Percentiles rank a stretch among this genome's conserved stretches.
phyloP scores from a whole-genome alignment of 1,140 invertebrate species.

The Drosophila bipectinata region DNA sequence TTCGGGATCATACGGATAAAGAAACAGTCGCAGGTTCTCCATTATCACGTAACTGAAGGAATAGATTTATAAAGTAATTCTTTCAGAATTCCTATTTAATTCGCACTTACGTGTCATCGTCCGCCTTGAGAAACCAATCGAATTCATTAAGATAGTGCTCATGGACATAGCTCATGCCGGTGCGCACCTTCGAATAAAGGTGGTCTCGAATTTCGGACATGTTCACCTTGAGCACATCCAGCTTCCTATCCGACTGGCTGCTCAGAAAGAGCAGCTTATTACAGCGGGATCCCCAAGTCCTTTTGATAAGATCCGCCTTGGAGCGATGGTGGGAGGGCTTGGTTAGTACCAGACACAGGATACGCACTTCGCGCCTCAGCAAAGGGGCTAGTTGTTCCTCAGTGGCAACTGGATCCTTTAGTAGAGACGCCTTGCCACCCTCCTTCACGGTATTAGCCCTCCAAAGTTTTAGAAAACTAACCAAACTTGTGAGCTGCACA shows the following conservation, averaged over 20 bases:
- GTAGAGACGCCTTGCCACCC: not conserved
- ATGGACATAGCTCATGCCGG: constrained; percentile 95
- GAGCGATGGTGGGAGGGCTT: constrained; percentile 1
- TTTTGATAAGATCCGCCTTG: constrained; percentile 9
- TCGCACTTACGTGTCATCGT: constrained; percentile 88
- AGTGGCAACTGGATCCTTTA: constrained; percentile 3
- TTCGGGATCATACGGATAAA: constrained; percentile 88
- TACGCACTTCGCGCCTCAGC: constrained; percentile 10
- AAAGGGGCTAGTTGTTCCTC: constrained; percentile 12
- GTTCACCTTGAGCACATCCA: constrained; percentile 88
- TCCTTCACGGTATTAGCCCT: not conserved
- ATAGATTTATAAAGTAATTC: not conserved
- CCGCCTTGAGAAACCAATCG: constrained; percentile 97
- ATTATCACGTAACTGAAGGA: constrained; percentile 91
- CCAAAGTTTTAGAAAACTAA: constrained; percentile 5
- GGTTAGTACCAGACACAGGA: constrained; percentile 28
- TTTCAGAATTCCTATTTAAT: not conserved
- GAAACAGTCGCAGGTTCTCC: constrained; percentile 95
- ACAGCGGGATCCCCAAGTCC: constrained; percentile 96
- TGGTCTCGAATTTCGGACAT: constrained; percentile 93
- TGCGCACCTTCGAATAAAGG: constrained; percentile 96
- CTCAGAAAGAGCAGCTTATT: constrained; percentile 96
- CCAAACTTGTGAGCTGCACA: constrained; percentile 4
- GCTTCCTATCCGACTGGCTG: constrained; percentile 87
- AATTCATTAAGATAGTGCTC: constrained; percentile 90